These are phyloP conservation scores for Myopa testacea DNA, from an alignment of 2,888 invertebrate species.

Conservation along the genomic window DNA sequence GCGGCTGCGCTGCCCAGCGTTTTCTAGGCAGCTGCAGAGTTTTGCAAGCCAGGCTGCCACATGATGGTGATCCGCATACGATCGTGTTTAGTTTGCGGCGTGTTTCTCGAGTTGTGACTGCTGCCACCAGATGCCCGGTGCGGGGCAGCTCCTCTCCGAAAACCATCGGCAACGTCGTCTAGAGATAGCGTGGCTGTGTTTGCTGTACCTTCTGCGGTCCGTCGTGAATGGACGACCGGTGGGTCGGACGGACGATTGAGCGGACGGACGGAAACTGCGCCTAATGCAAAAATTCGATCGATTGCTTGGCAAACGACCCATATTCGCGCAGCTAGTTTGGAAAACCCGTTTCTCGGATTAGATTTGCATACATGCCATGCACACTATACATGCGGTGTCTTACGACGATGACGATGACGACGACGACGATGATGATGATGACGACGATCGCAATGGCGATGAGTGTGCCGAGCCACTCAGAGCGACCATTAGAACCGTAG, in stretches of 20 bases:
- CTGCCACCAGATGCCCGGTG: not conserved
- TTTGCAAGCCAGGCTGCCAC: conserved; percentile 24
- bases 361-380: conserved; percentile 41
- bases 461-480: conserved; percentile 60
- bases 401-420: conserved; percentile 21
- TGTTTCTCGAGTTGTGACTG: not conserved
- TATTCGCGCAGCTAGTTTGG: conserved; percentile 51
- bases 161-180: not conserved
- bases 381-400: conserved; percentile 26
- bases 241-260: conserved; percentile 12
- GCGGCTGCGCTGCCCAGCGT: conserved; percentile 1
- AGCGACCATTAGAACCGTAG: conserved; percentile 64
- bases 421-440: too few relatives aligned
- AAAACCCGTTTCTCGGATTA: conserved; percentile 33
- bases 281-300: conserved; percentile 63
- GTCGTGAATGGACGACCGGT: not conserved
- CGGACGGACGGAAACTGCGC: conserved; percentile 29
- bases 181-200: not conserved
- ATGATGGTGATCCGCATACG: conserved; percentile 32
- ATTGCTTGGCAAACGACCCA: conserved; percentile 65
- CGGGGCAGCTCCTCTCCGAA: conserved; percentile 5
- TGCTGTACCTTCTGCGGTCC: not conserved
- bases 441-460: conserved; percentile 37
- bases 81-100: conserved; percentile 24
- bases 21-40: conserved; percentile 33